phyloP scores from a whole-genome alignment of 2,888 invertebrate genomes.

The Lycophotia porphyrea region DNA sequence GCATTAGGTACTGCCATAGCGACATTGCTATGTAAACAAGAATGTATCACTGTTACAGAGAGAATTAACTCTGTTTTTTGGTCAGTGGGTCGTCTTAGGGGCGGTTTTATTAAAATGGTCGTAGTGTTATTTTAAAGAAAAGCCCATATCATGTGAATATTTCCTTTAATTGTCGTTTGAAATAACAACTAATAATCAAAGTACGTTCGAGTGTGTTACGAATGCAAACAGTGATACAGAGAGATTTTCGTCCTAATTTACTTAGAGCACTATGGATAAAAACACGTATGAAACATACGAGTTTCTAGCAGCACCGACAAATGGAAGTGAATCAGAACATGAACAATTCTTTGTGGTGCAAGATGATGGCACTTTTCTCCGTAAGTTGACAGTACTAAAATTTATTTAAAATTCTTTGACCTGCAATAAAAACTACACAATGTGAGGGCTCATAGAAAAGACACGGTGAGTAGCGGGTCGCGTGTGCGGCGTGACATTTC shows the following conservation, averaged over 20 bases:
- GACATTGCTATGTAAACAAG: conserved; percentile 45
- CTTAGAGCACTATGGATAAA: conserved; percentile 78
- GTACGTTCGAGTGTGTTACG: not conserved
- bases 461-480: too few species aligned
- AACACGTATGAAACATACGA: conserved; percentile 81
- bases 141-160: not conserved
- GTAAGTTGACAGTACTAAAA: conserved; percentile 67
- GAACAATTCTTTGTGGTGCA: conserved; percentile 84
- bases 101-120: not conserved
- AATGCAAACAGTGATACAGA: not conserved
- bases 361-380: conserved; percentile 82
- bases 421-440: not conserved
- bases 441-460: not conserved
- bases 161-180: not conserved
- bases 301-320: conserved; percentile 74
- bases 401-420: not conserved
- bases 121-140: not conserved
- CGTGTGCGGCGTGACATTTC: too few species aligned
- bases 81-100: too few species aligned
- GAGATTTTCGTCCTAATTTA: conserved; percentile 6
- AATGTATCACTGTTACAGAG: not conserved
- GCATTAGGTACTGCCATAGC: conserved; percentile 15
- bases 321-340: conserved; percentile 69
- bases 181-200: not conserved
- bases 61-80: not conserved